Evolutionary conservation across 2,113 vertebrate species (phyloP).

Genomic region (Colinus virginianus): DNA sequence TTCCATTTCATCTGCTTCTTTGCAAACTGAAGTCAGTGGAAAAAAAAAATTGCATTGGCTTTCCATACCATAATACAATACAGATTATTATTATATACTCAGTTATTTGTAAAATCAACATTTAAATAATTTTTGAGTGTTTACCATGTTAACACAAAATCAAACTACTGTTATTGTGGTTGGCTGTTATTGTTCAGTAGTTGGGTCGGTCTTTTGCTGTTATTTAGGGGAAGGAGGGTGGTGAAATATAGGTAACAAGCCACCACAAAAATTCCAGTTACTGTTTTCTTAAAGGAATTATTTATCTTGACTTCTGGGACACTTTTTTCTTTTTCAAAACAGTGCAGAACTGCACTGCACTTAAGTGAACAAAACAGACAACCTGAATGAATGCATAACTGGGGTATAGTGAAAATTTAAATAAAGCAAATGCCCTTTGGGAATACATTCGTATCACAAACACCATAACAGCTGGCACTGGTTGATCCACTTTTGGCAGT

Average conservation of each 20-base stretch:
- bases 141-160: neutral
- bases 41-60: neutral
- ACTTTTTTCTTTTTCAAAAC: conserved; percentile 50
- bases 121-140: neutral
- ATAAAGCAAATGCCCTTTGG: conserved; percentile 21
- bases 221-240: neutral
- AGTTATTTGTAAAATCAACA: neutral
- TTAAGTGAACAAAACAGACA: neutral
- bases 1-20: neutral
- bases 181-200: neutral
- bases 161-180: neutral
- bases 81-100: neutral
- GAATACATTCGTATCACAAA: conserved; percentile 3
- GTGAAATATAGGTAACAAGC: conserved; percentile 19
- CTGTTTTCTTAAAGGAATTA: neutral
- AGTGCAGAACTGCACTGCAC: neutral
- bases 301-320: conserved; percentile 45
- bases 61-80: neutral
- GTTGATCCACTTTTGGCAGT: conserved; percentile 28
- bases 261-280: neutral
- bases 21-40: neutral
- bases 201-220: neutral
- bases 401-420: conserved; percentile 49
- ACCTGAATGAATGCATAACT: conserved; percentile 4
- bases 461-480: conserved; percentile 4